phyloP scores from a whole-genome alignment of 2,888 invertebrate genomes.

The Pecten maximus region DNA sequence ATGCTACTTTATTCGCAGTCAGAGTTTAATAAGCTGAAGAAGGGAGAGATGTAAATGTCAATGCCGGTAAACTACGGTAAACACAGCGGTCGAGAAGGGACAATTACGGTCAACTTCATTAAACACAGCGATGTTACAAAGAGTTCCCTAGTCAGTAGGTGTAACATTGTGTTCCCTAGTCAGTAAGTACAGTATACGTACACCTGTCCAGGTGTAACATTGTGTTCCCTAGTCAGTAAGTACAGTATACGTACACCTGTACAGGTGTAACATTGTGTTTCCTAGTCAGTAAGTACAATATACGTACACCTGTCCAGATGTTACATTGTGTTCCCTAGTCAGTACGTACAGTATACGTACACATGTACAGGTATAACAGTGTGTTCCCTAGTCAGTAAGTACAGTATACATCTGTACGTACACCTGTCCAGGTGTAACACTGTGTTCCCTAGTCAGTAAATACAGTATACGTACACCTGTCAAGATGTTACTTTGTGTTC shows the following conservation, averaged over 20 bases:
- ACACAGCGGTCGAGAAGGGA: too few species aligned
- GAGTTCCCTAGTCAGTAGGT: too few species aligned
- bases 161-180: background rate
- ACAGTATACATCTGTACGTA: background rate
- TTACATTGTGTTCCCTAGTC: too few species aligned
- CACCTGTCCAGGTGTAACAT: background rate
- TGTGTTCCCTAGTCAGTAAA: background rate
- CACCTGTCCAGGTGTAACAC: background rate
- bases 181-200: background rate
- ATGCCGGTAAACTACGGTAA: too few species aligned
- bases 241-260: background rate
- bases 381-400: background rate
- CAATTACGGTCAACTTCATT: too few species aligned
- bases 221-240: background rate
- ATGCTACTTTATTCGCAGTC: too few species aligned
- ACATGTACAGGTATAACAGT: background rate
- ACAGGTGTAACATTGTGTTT: too few species aligned
- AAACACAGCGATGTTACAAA: too few species aligned
- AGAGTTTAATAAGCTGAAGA: too few species aligned
- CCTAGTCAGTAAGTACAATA: too few species aligned
- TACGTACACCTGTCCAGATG: too few species aligned
- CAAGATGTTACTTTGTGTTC: background rate
- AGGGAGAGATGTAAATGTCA: too few species aligned
- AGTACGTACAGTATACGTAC: background rate
- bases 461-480: background rate